phyloP scores from a whole-genome alignment of 2,888 invertebrate species.

The Melikaiella ostensackeni region DNA sequence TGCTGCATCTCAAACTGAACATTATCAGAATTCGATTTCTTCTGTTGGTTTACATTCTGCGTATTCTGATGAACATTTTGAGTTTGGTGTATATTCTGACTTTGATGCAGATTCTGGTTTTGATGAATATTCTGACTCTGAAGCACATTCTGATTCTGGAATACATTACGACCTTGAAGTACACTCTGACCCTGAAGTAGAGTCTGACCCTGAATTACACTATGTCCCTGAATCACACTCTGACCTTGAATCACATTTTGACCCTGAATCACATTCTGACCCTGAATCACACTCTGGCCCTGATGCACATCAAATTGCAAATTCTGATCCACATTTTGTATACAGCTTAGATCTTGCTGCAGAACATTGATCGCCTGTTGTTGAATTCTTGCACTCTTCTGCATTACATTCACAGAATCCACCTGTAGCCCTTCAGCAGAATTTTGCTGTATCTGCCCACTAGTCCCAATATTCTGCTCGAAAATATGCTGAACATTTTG shows the following conservation, averaged over 20 bases:
- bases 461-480: constrained; percentile 64
- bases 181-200: constrained; percentile 58
- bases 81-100: constrained; percentile 36
- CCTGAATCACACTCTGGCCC: constrained; percentile 53
- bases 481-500: constrained; percentile 71
- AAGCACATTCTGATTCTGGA: constrained; percentile 60
- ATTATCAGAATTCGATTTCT: constrained; percentile 58
- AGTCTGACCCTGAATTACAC: constrained; percentile 54
- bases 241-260: constrained; percentile 62
- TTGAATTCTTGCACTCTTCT: constrained; percentile 65
- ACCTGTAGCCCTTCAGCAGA: constrained; percentile 55
- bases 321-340: constrained; percentile 64
- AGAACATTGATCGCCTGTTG: constrained; percentile 69
- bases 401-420: constrained; percentile 59
- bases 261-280: constrained; percentile 62
- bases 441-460: constrained; percentile 61
- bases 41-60: constrained; percentile 57
- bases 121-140: constrained; percentile 61
- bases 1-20: constrained; percentile 61
- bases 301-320: constrained; percentile 61
- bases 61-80: constrained; percentile 35
- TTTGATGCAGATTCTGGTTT: constrained; percentile 49
- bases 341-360: constrained; percentile 66
- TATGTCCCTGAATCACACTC: constrained; percentile 54
- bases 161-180: constrained; percentile 60